Percentiles rank a stretch among this genome's conserved stretches.
These are phyloP conservation scores for Plebejus melissa DNA, from an alignment of 2,888 invertebrate species.

Conservation along the genomic window DNA sequence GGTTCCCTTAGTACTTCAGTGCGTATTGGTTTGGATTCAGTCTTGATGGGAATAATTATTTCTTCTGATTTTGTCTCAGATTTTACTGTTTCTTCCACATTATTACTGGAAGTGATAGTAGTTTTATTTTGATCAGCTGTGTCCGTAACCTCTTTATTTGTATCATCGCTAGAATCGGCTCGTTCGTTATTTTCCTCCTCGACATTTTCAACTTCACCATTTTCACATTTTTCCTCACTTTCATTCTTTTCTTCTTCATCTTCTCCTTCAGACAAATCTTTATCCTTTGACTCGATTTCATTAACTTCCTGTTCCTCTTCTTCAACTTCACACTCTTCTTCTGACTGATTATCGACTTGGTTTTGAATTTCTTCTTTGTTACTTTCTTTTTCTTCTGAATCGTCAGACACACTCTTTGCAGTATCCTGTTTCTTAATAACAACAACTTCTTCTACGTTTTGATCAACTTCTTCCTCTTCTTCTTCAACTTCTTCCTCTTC, in stretches of 20 bases:
- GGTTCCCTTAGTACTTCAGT: slow-evolving; percentile 59
- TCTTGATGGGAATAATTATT: slow-evolving; percentile 34
- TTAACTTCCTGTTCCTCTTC: slow-evolving; percentile 35
- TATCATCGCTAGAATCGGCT: slow-evolving; percentile 35
- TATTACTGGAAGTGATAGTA: slow-evolving; percentile 33
- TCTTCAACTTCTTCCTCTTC: slow-evolving; percentile 47
- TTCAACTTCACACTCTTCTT: slow-evolving; percentile 37
- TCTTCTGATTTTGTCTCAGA: slow-evolving; percentile 39
- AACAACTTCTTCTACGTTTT: slow-evolving; percentile 36
- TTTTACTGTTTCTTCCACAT: slow-evolving; percentile 26
- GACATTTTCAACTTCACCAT: slow-evolving; percentile 40
- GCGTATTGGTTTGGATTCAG: slow-evolving; percentile 35
- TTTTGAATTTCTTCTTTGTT: slow-evolving; percentile 41
- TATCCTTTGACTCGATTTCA: slow-evolving; percentile 36
- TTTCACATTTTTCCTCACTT: slow-evolving; percentile 40
- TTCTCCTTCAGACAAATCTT: slow-evolving; percentile 31
- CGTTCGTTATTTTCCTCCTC: slow-evolving; percentile 42
- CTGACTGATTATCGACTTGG: slow-evolving; percentile 31
- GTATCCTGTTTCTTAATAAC: slow-evolving; percentile 34
- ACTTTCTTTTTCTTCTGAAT: slow-evolving; percentile 36
- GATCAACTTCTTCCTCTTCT: slow-evolving; percentile 44
- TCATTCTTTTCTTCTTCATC: slow-evolving; percentile 37
- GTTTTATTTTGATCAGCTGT: slow-evolving; percentile 37
- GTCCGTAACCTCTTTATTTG: slow-evolving; percentile 37
- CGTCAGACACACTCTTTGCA: slow-evolving; percentile 31